These are phyloP conservation scores for Microchirus variegatus DNA, from an alignment of 2,797 vertebrate species.

Conservation along the genomic window DNA sequence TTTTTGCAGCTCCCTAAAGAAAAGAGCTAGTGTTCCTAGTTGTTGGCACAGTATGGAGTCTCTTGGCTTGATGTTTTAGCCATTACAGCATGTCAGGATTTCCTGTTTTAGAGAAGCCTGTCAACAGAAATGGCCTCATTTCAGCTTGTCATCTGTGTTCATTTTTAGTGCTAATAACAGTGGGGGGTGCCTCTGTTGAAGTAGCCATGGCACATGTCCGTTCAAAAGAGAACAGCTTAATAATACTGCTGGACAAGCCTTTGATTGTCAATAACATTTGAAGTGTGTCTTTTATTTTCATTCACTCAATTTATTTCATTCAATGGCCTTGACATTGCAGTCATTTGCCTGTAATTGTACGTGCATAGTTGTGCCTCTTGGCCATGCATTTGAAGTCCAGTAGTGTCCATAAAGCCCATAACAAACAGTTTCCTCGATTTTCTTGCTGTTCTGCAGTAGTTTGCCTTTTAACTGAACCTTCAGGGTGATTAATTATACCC, in stretches of 20 bases:
- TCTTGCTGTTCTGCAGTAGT: conserved; percentile 16
- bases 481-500: conserved; percentile 12
- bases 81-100: conserved; percentile 70
- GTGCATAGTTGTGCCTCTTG: conserved; percentile 21
- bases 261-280: conserved; percentile 68
- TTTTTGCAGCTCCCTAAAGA: conserved; percentile 59
- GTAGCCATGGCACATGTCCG: conserved; percentile 52
- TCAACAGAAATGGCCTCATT: conserved; percentile 67
- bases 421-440: conserved; percentile 17
- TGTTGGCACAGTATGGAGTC: conserved; percentile 50
- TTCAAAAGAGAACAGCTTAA: conserved; percentile 56
- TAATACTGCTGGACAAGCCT: conserved; percentile 41
- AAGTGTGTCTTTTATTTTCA: conserved; percentile 61
- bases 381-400: conserved; percentile 24
- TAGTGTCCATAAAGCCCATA: conserved; percentile 25
- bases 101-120: conserved; percentile 63
- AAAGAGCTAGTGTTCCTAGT: conserved; percentile 50
- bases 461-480: conserved; percentile 5
- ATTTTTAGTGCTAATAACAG: conserved; percentile 56
- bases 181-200: conserved; percentile 37
- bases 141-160: conserved; percentile 57
- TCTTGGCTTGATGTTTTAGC: conserved; percentile 54
- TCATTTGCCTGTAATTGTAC: conserved; percentile 69
- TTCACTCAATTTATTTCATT: conserved; percentile 42
- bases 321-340: conserved; percentile 52